Evolutionary conservation across 2,113 vertebrate species (phyloP), one percentile per base, ranked within the genome.

Genomic region (Nerophis ophidion): DNA sequence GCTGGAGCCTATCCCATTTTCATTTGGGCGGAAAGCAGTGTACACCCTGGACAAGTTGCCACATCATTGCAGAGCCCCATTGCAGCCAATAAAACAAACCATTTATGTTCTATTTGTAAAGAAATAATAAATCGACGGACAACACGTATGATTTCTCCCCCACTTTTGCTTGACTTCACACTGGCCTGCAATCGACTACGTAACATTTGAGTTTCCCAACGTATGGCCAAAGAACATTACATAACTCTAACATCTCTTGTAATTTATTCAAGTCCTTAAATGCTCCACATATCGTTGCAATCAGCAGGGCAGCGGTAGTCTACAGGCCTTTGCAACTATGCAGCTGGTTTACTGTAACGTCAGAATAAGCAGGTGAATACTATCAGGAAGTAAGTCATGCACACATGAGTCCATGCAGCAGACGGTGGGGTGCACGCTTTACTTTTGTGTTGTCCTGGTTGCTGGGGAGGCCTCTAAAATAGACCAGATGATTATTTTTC

Each of bases 391-490:
- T 68, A 60, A 74, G 51, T 65, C 74, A 56, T 61, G 46, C 50
- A 60, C 57, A 68, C 66, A 36, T 8, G 51, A 75, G 65, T 33
- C 54, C 17, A 26, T 13, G 49, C 49, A 51, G 48, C 53, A 35
- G 60, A 52, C 59, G 70, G 48, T 45, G 75, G 56, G 60, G 69
- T 57, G 17, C n/a, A 14, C 45, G 47, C 63, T 48, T 7, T 14
- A 49, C 66, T 10, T 69, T 53, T 0, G 10, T 70, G 75, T 76
- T 81, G 76, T 80, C 63, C 36, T 17, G 53, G 71, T 76, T 63
- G 45, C 81, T 76, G 71, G 51, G 68, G 71, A 77, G 74, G 68
- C 9, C 66, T 66, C 66, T 79, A 77, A 84, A 78, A 76, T 63
- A 74, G 5, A 65, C 34, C 52, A 48, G 34, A 60, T 54, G 68